Conservation (phyloP, 2,888 invertebrate genomes). For the Drosophila barbarae region DNA sequence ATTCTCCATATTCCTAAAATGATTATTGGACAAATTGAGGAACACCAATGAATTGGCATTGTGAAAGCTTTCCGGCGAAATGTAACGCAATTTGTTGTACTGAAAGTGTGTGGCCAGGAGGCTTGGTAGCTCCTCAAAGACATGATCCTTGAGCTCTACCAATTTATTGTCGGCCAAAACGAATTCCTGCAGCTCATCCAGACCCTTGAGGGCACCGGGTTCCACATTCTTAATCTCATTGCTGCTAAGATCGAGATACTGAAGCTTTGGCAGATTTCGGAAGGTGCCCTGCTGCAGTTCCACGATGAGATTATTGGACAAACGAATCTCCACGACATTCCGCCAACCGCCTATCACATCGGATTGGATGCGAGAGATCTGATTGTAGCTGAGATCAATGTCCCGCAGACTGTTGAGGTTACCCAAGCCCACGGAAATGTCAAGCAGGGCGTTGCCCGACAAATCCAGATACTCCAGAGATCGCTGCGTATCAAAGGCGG, state of each 20-base stretch:
- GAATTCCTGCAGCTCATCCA: conserved; percentile 86
- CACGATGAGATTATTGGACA: conserved; percentile 87
- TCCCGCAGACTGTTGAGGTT: conserved; percentile 85
- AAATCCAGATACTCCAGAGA: conserved; percentile 87
- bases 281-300: conserved; percentile 87
- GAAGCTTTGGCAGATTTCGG: conserved; percentile 85
- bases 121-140: conserved; percentile 88
- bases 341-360: conserved; percentile 86
- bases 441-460: conserved; percentile 87
- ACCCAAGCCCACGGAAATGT: conserved; percentile 86
- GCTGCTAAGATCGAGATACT: conserved; percentile 88
- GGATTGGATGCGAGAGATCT: conserved; percentile 85
- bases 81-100: conserved; percentile 87
- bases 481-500: conserved; percentile 83
- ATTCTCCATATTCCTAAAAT: conserved; percentile 86
- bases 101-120: conserved; percentile 85
- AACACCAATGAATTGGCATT: conserved; percentile 89
- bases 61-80: conserved; percentile 87
- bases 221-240: conserved; percentile 89
- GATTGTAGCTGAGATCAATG: conserved; percentile 89
- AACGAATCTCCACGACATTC: conserved; percentile 85
- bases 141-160: conserved; percentile 87
- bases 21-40: conserved; percentile 91
- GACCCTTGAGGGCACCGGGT: conserved; percentile 85
- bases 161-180: conserved; percentile 87